Evolutionary conservation across 2,888 invertebrate species (phyloP).

Genomic region (Limnephilus lunatus): DNA sequence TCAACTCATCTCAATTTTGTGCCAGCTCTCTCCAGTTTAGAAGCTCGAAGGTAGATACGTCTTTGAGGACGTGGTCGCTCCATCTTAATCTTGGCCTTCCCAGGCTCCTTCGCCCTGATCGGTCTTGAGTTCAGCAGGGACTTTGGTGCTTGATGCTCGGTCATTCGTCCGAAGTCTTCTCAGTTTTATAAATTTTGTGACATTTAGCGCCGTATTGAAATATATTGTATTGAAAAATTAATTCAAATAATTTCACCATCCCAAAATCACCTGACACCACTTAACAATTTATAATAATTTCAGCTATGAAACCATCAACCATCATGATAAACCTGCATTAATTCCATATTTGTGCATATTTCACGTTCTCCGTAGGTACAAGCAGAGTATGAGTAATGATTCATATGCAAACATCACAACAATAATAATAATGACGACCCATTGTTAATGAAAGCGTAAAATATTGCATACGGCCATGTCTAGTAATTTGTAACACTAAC

Average conservation of each 20-base stretch:
- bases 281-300: not conserved
- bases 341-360: not conserved
- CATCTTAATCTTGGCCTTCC: too few relatives aligned
- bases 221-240: not conserved
- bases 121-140: too few relatives aligned
- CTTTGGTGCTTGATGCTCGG: too few relatives aligned
- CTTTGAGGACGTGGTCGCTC: too few relatives aligned
- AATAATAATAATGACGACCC: not conserved
- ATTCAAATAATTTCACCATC: not conserved
- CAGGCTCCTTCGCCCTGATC: too few relatives aligned
- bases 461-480: constrained; percentile 2
- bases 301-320: not conserved
- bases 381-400: not conserved
- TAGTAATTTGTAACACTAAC: constrained; percentile 31
- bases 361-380: not conserved
- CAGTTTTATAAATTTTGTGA: too few relatives aligned
- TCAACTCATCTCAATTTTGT: too few relatives aligned
- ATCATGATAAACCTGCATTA: not conserved
- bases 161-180: too few relatives aligned
- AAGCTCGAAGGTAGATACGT: too few relatives aligned
- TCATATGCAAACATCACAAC: not conserved
- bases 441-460: constrained; percentile 5
- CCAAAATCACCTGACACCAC: not conserved
- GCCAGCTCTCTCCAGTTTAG: too few relatives aligned
- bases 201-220: too few relatives aligned